Conservation (phyloP, 2,113 vertebrate genomes). For the Amblyopsis rosae region DNA sequence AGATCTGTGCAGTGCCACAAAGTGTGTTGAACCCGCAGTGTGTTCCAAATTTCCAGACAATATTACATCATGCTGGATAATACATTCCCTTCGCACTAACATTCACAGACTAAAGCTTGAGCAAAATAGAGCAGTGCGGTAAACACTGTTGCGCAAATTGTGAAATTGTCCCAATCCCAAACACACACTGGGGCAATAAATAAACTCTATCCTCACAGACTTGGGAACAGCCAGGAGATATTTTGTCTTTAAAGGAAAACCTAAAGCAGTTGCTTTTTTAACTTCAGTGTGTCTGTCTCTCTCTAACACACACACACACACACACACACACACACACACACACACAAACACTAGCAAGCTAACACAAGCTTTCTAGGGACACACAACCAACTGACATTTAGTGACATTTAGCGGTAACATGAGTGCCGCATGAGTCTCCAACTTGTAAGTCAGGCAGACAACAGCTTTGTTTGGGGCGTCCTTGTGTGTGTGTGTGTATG, state of each 20-base stretch:
- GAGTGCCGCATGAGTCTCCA: slow-evolving; percentile 23
- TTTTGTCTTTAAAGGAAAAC: not conserved
- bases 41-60: not conserved
- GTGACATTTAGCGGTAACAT: slow-evolving; percentile 45
- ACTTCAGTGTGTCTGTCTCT: not conserved
- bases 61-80: slow-evolving; percentile 2
- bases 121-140: slow-evolving; percentile 1
- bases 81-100: not conserved
- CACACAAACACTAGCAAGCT: not conserved
- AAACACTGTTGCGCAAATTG: slow-evolving; percentile 2
- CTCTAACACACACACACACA: not conserved
- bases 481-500: slow-evolving; percentile 10
- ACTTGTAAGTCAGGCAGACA: slow-evolving; percentile 13
- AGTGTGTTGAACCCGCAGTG: not conserved
- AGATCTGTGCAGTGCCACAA: not conserved
- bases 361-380: slow-evolving; percentile 17
- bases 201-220: not conserved
- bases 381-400: slow-evolving; percentile 27
- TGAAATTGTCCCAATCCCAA: not conserved
- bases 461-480: slow-evolving; percentile 40
- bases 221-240: not conserved
- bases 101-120: slow-evolving; percentile 4
- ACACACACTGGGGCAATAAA: not conserved
- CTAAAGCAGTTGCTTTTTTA: not conserved
- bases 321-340: not conserved